Conservation (phyloP, 37 sponge, comb jelly and placozoan genomes). For the Lycopodina hypogea region DNA sequence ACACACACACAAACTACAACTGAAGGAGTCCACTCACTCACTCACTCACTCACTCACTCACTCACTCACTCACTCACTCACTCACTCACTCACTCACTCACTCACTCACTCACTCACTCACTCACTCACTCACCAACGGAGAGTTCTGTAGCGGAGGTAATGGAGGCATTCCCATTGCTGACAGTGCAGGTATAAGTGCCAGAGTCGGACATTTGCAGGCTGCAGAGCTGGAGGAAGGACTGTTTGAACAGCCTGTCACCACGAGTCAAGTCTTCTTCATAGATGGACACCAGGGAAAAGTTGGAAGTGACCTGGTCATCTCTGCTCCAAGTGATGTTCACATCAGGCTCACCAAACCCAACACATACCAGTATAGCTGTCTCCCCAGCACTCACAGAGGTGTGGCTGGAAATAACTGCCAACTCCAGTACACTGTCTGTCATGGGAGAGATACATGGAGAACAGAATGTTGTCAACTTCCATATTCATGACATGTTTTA, state of each 20-base stretch:
- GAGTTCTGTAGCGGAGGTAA: not conserved
- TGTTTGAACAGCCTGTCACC: constrained; percentile 8
- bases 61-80: too few species aligned
- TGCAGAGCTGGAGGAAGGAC: constrained; percentile 23
- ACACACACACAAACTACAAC: too few species aligned
- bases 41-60: too few species aligned
- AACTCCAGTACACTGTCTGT: too few species aligned
- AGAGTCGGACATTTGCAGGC: constrained; percentile 7
- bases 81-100: too few species aligned
- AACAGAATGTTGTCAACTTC: too few species aligned
- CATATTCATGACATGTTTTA: too few species aligned
- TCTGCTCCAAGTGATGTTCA: constrained; percentile 7
- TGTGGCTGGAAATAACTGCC: constrained; percentile 7
- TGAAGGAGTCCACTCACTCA: too few species aligned
- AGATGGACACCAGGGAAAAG: not conserved
- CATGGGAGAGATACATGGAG: too few species aligned
- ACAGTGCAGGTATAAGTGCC: constrained; percentile 32
- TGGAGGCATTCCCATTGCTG: not conserved
- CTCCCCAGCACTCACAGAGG: constrained; percentile 8
- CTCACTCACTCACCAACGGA: constrained; percentile 15
- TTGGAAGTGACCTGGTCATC: constrained; percentile 9
- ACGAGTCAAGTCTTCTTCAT: not conserved
- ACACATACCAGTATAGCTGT: constrained; percentile 15
- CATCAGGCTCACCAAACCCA: constrained; percentile 10
- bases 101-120: too few species aligned